Evolutionary conservation across 2,888 invertebrate species (phyloP), one percentile per base, ranked within the genome.

Genomic region (Rotaria socialis): DNA sequence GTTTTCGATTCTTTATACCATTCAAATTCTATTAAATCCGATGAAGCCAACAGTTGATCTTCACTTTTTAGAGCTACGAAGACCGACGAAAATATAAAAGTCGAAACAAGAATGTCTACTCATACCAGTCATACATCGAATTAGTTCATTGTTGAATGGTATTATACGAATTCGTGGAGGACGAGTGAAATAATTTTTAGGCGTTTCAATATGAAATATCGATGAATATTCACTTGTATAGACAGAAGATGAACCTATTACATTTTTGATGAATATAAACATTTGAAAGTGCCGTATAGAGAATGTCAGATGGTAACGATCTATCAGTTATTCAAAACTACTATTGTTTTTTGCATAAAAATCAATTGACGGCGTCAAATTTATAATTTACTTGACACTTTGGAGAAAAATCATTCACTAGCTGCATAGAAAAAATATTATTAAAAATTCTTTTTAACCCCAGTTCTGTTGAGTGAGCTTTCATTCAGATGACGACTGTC

Each of bases 1-100:
- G 24, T 43, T 75, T 47, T 75, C 10, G 24, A 24, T 75, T 75
- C 75, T 75, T 75, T 75, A 47, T 11, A 75, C 75, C 75, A 75
- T 75, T 75, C n/a, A 43, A 75, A 43, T 75, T 75, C 75, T 24
- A 75, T 75, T 43, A 75, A 43, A 43, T 75, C 75, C 5, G 75
- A 75, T 11, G 47, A 41, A 24, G 75, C 41, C 47, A 75, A 75
- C 47, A 75, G 16, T 47, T 75, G 75, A 75, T 43, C 43, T 43
- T 41, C 75, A 24, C 24, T 41, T 43, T 43, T 75, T 16, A 75
- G 27, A 67, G 5, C 67, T 55, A 22, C 27, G 7, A 35, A 14
- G 0, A 27, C 0, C 11, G 27, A n/a, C 27, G 2, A 67, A 4
- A 24, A 22, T 67, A 10, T 50, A 67, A 1, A 4, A 67, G 19